Evolutionary conservation across 2,888 invertebrate species (phyloP), one percentile per base, ranked within the genome.

Genomic region (Latrodectus elegans): DNA sequence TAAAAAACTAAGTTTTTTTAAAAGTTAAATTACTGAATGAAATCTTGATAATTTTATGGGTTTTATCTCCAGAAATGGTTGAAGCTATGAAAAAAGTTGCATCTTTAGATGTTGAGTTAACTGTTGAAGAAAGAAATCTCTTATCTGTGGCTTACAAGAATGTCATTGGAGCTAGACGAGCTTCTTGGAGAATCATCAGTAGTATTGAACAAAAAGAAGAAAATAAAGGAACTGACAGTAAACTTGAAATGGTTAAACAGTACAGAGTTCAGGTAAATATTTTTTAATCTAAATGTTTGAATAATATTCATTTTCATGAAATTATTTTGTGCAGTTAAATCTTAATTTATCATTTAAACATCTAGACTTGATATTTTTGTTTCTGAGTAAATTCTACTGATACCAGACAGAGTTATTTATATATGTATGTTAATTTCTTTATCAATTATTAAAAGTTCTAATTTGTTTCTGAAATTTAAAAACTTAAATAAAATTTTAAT

Each of bases 91-190:
- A 99, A 94, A 96, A 97, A 93, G 98, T 99, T 90, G 98, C 98
- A 90, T 96, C 97, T 89, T 94, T 97, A 93, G 97, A 97, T 92
- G 95, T 97, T 89, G 99, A 99, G 93, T 94, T 99, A 92, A 97
- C 98, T 90, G 98, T 99, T 90, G 99, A 99, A 93, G 99, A 99
- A 93, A 95, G 99, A 92, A 99, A 99, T 93, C 95, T 99, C 90
- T 94, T 99, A 90, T 99, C 98, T 79, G 99, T 99, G 90, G 99
- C 99, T 84, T 99, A 99, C 94, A 99, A 99, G 95, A 99, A 99
- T 94, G 99, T 99, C 90, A 99, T 99, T 92, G 99, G 99, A 85
- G 98, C 99, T 89, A 95, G 98, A 91, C 95, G 99, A 91, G 98
- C 99, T 89, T 98, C 98, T 85, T 99, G 99, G 99, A 95, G 99